Conservation (phyloP, 2,797 vertebrate species). For the Hephaestus fuliginosus region DNA sequence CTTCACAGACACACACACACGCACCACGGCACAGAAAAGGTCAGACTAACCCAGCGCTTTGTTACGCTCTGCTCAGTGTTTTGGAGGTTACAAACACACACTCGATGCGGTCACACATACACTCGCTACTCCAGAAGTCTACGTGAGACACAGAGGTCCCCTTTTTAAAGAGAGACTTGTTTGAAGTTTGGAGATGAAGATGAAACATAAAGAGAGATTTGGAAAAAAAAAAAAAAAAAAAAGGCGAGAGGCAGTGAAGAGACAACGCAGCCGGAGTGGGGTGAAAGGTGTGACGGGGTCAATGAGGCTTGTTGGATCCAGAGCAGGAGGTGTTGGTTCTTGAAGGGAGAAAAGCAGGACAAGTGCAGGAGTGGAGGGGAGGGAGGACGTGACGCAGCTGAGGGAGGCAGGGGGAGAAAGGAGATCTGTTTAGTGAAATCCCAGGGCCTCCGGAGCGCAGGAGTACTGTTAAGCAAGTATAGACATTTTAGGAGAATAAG, state of each 20-base stretch:
- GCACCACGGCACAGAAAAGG: conserved; percentile 36
- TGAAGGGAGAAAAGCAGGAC: conserved; percentile 1
- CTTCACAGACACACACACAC: conserved; percentile 40
- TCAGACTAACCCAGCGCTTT: conserved; percentile 46
- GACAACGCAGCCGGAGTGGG: conserved; percentile 26
- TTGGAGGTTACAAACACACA: conserved; percentile 40
- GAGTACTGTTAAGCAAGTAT: neutral
- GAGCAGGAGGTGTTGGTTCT: conserved; percentile 15
- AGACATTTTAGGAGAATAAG: neutral
- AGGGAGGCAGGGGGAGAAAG: neutral
- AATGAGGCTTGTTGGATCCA: conserved; percentile 42
- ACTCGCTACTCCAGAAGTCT: conserved; percentile 17
- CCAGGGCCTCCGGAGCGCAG: neutral
- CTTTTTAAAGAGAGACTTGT: conserved; percentile 25
- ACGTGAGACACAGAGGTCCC: conserved; percentile 31
- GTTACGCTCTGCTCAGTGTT: conserved; percentile 33
- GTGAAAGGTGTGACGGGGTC: conserved; percentile 38
- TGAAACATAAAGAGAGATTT: conserved; percentile 20
- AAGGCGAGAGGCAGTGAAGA: conserved; percentile 16
- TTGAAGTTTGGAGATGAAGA: conserved; percentile 59
- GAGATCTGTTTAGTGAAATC: neutral
- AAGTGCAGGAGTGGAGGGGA: conserved; percentile 7
- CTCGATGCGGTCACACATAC: neutral
- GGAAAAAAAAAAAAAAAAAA: neutral
- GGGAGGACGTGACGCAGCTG: neutral